These are phyloP conservation scores for Eira barbara DNA, from an alignment of 2,113 vertebrate genomes.

Conservation along the genomic window DNA sequence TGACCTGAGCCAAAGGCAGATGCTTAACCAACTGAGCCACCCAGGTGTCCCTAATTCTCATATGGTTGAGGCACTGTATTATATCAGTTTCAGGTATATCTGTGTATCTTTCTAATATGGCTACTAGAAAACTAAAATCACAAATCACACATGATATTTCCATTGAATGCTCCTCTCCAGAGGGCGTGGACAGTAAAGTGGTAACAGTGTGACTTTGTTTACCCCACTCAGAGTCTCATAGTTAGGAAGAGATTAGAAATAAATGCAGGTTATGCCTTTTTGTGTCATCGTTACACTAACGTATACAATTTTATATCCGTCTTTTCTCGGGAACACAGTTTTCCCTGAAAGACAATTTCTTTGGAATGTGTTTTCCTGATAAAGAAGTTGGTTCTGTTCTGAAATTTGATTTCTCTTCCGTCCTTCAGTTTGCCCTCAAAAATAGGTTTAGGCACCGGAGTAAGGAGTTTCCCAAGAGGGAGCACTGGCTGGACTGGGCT, in stretches of 20 bases:
- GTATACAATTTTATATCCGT: neutral
- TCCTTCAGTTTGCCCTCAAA: slow-evolving; percentile 91
- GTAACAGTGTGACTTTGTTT: neutral
- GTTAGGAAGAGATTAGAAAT: neutral
- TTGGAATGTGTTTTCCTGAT: neutral
- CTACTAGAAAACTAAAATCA: neutral
- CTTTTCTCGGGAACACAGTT: neutral
- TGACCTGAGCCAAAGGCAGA: neutral
- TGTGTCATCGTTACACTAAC: rapidly evolving
- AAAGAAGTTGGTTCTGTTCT: neutral
- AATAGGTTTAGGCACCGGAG: slow-evolving; percentile 92
- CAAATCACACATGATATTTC: neutral
- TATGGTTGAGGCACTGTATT: neutral
- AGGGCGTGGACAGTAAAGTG: neutral
- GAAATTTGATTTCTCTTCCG: slow-evolving; percentile 16
- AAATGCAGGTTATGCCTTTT: neutral
- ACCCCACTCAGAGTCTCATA: neutral
- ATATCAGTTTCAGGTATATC: neutral
- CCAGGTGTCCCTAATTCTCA: neutral
- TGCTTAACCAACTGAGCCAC: neutral
- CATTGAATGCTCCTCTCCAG: neutral
- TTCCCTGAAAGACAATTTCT: neutral
- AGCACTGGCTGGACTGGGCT: slow-evolving; percentile 98
- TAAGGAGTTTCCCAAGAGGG: slow-evolving; percentile 86
- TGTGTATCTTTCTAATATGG: neutral